Evolutionary conservation across 1,140 invertebrate genomes (phyloP), one percentile per base, ranked within the genome.

Genomic region (Drosophila funebris): DNA sequence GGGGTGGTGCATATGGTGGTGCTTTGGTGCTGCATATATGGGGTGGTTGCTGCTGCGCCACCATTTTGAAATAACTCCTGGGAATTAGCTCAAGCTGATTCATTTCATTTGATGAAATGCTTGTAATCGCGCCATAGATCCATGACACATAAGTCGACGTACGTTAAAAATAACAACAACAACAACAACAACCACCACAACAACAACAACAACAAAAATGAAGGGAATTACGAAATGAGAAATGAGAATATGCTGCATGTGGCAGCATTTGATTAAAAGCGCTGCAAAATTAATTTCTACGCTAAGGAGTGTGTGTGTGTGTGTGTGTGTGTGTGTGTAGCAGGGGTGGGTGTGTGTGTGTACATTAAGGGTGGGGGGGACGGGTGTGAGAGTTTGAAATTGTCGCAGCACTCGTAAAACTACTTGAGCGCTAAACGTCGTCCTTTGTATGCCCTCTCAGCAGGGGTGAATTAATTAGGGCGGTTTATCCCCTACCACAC

Each of bases 261-360:
- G 88, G 77, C 88, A 90, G 88, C 77, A 89, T 88, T 90, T 90
- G 79, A 90, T 90, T 90, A 90, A 90, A 90, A 87, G 79, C 75
- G 72, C 78, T 78, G 75, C 71, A 52, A 79, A 88, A 88, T 88
- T 88, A 83, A 88, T 88, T 83, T 83, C 80, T 60, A 41, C 50
- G 22, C 37, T 41, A 16, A 2, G 33, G 13, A 27, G 13, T 8
- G 24, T 56, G 50, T 53, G 44, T 18, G 9, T 8, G 33, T 36
- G 11, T 36, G 33, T 27, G 33, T 37, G 36, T 24, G 39, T 33
- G 41, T 5, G 43, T 58, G 31, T 20, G 36, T 14, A 46, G 20
- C n/a, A 11, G 5, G n/a, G 44, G 22, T 4, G 44, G 2, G 33
- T 36, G 33, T 9, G 31, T 31, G 29, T 31, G 29, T 31, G 29